Conservation (phyloP, 2,888 invertebrate species). For the Timema cristinae region DNA sequence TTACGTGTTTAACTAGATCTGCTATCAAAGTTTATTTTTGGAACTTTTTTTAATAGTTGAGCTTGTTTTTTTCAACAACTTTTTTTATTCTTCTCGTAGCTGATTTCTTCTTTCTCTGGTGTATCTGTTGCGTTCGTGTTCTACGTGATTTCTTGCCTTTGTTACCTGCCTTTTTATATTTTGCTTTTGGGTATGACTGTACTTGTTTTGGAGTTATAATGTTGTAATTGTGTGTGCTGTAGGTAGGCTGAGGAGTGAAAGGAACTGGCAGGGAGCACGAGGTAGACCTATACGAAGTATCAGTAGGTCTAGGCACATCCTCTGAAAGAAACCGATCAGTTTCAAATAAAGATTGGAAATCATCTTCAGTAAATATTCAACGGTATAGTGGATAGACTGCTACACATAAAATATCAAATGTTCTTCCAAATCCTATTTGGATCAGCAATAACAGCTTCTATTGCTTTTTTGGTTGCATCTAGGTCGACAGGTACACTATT, state of each 20-base stretch:
- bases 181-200: slow-evolving; percentile 13
- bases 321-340: not conserved
- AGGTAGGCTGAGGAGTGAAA: no score
- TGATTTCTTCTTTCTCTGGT: slow-evolving; percentile 16
- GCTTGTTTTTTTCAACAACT: not conserved
- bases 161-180: slow-evolving; percentile 1
- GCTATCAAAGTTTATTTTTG: not conserved
- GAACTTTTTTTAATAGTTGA: not conserved
- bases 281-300: not conserved
- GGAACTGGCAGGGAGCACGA: not conserved
- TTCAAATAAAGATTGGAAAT: not conserved
- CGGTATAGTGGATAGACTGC: not conserved
- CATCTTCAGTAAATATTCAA: not conserved
- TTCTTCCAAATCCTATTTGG: slow-evolving; percentile 5
- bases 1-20: no score
- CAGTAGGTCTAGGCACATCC: not conserved
- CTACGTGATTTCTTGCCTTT: slow-evolving; percentile 8
- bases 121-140: slow-evolving; percentile 13
- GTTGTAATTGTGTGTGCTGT: no score
- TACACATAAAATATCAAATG: slow-evolving; percentile 1
- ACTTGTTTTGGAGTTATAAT: not conserved
- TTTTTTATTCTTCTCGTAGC: slow-evolving; percentile 1
- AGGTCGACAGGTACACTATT: not conserved
- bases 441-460: not conserved
- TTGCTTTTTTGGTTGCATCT: not conserved